Evolutionary conservation across 1,140 invertebrate species (phyloP), one percentile per base, ranked within the genome.

Genomic region (Pseudomyrmex flavicornis): DNA sequence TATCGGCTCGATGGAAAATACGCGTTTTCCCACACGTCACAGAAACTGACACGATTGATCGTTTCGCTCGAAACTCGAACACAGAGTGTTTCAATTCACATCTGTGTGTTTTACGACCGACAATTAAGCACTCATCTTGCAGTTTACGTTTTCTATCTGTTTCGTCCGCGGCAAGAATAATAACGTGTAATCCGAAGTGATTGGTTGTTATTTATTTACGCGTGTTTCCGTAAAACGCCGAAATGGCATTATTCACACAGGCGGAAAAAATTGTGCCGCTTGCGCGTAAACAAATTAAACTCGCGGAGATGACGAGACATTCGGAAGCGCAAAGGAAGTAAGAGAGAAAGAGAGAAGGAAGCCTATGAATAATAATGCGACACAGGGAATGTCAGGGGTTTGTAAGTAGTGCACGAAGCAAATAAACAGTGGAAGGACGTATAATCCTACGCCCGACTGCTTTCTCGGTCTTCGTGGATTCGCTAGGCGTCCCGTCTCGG

Each of bases 321-420:
- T 35, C 56, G 12, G 15, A 59, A 35, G 35, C 35, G 5, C 1
- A 0, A 35, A 35, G 35, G 7, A 35, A 35, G 35, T 7, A 1
- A 35, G 35, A 35, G 35, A 54, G 65, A 74, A 61, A 82, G 70
- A 46, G 59, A 70, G 82, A 62, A 50, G 44, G 59, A 61, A 76
- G 59, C 46, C 65, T 73, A 85, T 88, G 87, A 88, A 88, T 88
- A 88, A 85, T 88, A 88, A 88, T 85, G 85, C 75, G 72, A 87
- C 76, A 75, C 82, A 86, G 65, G 73, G 63, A 70, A 82, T 76
- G 79, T 87, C 70, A 26, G 52, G 61, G 79, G 63, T 85, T 48
- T 35, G 35, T 75, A 87, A 87, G 50, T 80, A 80, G 76, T 87
- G 87, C 69, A 50, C 66, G 50, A 26, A 72, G 59, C 70, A 35